Conservation (phyloP, 2,797 vertebrate species). For the Danionella dracula region DNA sequence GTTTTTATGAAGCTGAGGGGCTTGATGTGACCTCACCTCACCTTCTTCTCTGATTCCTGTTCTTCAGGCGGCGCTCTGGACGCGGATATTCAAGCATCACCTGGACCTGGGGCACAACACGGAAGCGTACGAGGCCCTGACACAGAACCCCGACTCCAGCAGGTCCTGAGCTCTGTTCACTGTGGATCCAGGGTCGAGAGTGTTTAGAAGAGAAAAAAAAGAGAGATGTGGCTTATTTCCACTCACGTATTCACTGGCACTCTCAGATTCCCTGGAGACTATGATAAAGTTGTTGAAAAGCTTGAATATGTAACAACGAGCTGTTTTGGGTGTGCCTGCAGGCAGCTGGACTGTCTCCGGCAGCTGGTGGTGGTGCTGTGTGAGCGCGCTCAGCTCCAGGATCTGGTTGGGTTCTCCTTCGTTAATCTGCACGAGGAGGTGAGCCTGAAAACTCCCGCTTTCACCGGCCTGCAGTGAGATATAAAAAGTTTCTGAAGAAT, state of each 20-base stretch:
- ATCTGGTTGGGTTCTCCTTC: conserved; percentile 90
- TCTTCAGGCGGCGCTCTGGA: conserved; percentile 86
- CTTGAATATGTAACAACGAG: too few species aligned
- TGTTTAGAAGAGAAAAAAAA: too few species aligned
- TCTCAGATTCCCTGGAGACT: too few species aligned
- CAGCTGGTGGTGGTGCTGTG: conserved; percentile 93
- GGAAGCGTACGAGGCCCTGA: conserved; percentile 89
- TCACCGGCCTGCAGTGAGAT: too few species aligned
- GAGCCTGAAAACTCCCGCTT: not conserved
- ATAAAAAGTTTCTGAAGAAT: too few species aligned
- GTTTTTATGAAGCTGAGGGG: too few species aligned
- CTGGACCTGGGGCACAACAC: conserved; percentile 91
- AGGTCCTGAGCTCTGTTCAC: conserved; percentile 67
- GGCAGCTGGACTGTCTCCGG: conserved; percentile 90
- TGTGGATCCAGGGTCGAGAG: too few species aligned
- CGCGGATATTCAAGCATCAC: conserved; percentile 92
- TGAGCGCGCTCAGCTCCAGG: conserved; percentile 87
- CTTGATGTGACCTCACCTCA: too few species aligned
- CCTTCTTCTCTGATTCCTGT: too few species aligned
- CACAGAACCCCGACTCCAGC: conserved; percentile 86
- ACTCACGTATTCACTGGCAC: too few species aligned
- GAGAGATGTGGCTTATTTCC: too few species aligned
- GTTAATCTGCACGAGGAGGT: conserved; percentile 92
- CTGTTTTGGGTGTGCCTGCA: conserved; percentile 56
- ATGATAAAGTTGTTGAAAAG: too few species aligned